Base-by-base conservation (phyloP, 2,113 vertebrate genomes). In the Zosterops borbonicus region DNA sequence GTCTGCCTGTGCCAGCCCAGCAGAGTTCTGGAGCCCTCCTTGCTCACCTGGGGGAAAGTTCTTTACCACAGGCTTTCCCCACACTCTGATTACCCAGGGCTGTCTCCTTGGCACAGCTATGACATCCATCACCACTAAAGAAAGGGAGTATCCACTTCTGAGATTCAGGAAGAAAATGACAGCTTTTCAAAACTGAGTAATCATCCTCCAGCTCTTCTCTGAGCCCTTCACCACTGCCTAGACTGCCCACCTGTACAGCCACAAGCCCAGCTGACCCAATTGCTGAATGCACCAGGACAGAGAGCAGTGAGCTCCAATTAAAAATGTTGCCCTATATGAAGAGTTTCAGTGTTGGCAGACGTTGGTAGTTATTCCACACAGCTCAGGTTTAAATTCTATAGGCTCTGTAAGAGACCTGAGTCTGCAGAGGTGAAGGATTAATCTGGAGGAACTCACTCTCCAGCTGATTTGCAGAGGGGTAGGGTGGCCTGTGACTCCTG, bases 401-500 rank as follows among this genome's bases (percentile, higher is more conserved):
- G 37, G 5, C 5, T 49, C 3, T 24, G 8, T 20, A 18, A 39
- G 52, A 53, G 12, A 23, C 11, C 14, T 44, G 55, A n/a, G 7
- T 14, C 31, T 88, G 55, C 25, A 75, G 67, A 85, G 22, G n/a
- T 0, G 1, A 70, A 67, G n/a, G 44, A 14, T 19, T 16, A 9
- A 18, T 6, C 39, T 21, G 31, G 46, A 58, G 35, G 19, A 63
- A 20, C 5, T 58, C 24, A 37, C 21, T 12, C 11, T 53, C 35
- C 23, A 59, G 0, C 5, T 50, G 28, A 60, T 59, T 39, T 29
- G 31, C 31, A 25, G 28, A 53, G 37, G 41, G 6, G 7, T 3
- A 25, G 20, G 14, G 14, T 33, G 47, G 31, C 5, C 41, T 41
- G 0, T 0, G 10, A 42, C 21, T 46, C 27, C 24, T 14, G 33